These are phyloP conservation scores for Microcebus griseorufus DNA, from an alignment of 2,113 vertebrate species.

Conservation along the genomic window DNA sequence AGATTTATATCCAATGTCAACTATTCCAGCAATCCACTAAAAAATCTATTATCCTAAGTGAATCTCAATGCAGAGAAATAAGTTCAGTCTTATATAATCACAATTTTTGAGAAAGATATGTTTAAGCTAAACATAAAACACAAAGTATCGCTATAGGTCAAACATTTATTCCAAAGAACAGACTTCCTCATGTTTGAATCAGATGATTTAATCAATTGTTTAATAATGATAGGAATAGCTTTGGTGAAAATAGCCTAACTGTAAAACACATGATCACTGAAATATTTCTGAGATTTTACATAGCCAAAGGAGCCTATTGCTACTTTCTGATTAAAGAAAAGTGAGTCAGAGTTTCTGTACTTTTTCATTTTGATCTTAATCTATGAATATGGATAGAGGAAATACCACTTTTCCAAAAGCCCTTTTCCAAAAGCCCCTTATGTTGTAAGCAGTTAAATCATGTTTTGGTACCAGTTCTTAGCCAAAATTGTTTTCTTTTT, in stretches of 20 bases:
- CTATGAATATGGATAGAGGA: background rate
- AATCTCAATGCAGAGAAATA: background rate
- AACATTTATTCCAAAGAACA: slow-evolving; percentile 24
- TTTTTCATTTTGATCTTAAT: slow-evolving; percentile 3
- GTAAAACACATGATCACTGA: slow-evolving; percentile 25
- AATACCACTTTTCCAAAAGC: background rate
- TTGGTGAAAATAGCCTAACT: slow-evolving; percentile 38
- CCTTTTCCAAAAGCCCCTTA: background rate
- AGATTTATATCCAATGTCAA: background rate
- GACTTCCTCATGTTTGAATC: background rate
- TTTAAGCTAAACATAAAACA: slow-evolving; percentile 50
- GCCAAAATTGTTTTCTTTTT: background rate
- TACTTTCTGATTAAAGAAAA: slow-evolving; percentile 7
- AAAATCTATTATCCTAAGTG: background rate
- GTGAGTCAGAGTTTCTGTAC: background rate
- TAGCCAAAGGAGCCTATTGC: background rate
- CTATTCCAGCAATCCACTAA: background rate
- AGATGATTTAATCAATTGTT: slow-evolving; percentile 39
- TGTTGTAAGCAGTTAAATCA: slow-evolving; percentile 3
- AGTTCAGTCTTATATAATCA: background rate
- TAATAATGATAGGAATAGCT: background rate
- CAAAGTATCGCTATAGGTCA: slow-evolving; percentile 10
- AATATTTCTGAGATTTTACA: slow-evolving; percentile 25
- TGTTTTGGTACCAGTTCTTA: background rate
- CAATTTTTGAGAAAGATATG: slow-evolving; percentile 18